These are phyloP conservation scores for Euphydryas editha DNA, from an alignment of 2,888 invertebrate species.

Conservation along the genomic window DNA sequence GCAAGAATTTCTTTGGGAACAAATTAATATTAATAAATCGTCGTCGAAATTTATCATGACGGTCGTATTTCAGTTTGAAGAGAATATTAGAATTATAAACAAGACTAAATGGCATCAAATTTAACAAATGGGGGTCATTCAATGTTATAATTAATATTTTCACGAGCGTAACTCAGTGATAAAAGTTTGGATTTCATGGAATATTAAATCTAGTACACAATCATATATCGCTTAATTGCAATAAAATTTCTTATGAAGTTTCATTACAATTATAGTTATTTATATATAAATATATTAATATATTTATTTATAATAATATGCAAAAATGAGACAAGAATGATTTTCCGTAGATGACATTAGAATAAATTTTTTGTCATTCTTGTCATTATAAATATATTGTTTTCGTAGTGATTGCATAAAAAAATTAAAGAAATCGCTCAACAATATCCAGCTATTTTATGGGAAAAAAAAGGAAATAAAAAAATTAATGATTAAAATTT, in stretches of 20 bases:
- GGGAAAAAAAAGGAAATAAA: too few species aligned
- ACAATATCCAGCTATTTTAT: too few species aligned
- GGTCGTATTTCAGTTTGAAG: constrained; percentile 33
- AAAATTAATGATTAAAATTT: too few species aligned
- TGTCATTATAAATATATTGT: too few species aligned
- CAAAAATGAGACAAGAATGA: neutral
- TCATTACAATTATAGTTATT: neutral
- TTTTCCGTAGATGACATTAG: too few species aligned
- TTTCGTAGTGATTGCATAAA: too few species aligned
- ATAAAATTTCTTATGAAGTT: neutral
- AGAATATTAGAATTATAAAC: constrained; percentile 33
- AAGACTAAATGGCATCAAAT: constrained; percentile 29
- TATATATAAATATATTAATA: too few species aligned
- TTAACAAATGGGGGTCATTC: constrained; percentile 27
- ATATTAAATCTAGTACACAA: constrained; percentile 15
- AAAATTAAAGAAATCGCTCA: too few species aligned
- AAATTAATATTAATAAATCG: constrained; percentile 47
- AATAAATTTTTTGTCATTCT: too few species aligned
- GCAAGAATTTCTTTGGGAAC: constrained; percentile 53
- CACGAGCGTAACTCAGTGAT: neutral
- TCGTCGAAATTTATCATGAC: constrained; percentile 30
- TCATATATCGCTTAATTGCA: neutral
- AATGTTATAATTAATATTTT: constrained; percentile 28
- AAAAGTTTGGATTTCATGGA: constrained; percentile 19
- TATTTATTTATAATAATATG: too few species aligned